Evolutionary conservation across 2,797 vertebrate species (phyloP), one percentile per base, ranked within the genome.

Genomic region (Aplochiton taeniatus): DNA sequence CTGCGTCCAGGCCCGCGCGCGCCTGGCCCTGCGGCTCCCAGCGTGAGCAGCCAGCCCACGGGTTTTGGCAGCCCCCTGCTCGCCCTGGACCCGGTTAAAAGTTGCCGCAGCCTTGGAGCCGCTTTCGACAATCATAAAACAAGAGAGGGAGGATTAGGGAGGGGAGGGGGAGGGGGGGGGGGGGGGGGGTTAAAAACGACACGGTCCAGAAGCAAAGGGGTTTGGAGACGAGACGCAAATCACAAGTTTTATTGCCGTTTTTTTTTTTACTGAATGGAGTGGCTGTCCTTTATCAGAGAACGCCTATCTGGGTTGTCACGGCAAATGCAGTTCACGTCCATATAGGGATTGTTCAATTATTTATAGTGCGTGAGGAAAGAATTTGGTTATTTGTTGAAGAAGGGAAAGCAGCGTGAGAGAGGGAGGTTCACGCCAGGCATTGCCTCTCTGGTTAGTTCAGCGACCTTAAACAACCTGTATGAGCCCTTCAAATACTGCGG

Each of bases 81-180:
- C 71, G 57, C 65, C 61, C 75, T 85, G 83, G 83, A 76, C 52
- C 4, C 54, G 76, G 72, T 73, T 78, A 47, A 87, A 85, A 85
- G 83, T 56, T 53, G 68, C 80, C 72, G 63, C 73, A 80, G 57
- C 76, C 83, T 88, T 83, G 83, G 74, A 79, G 52, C 74, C 56
- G 18, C 44, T 70, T 66, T 70, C 67, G 58, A 60, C 60, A 75
- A 74, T 80, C 72, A 71, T 80, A 81, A 73, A 87, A 76, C 72
- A 64, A 58, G 63, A 67, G 70, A 66, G 50, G 44, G 63, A 68
- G 75, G 50, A 73, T 75, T 64, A 53, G 64, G 46, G 41, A 59
- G 65, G 54, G n/a, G n/a, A n/a, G n/a, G n/a, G n/a, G n/a, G n/a
- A n/a, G 58, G 58, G 46, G 31, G 46, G 46, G 41, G 41, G 31